Percentiles rank a stretch among this genome's conserved stretches.
Conservation (phyloP, 2,113 vertebrate species). For the Brienomyrus brachyistius region DNA sequence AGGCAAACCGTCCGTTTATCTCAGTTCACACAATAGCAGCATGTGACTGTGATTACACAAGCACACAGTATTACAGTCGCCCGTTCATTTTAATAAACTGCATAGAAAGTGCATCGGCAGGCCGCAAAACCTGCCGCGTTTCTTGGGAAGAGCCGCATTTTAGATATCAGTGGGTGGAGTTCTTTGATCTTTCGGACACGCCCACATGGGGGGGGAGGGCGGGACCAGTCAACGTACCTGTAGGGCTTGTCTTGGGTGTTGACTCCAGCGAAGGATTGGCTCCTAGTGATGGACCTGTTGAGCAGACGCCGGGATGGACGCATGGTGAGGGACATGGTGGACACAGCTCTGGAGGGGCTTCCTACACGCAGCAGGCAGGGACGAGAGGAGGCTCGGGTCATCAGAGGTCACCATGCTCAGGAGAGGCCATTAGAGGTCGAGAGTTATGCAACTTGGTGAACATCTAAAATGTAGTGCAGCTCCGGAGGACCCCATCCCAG, state of each 20-base stretch:
- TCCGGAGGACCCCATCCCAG: background rate
- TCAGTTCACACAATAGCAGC: background rate
- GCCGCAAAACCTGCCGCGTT: background rate
- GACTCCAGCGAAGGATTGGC: conserved; percentile 91
- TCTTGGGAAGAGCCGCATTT: background rate
- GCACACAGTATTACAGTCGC: background rate
- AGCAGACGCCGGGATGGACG: conserved; percentile 74
- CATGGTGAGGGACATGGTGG: conserved; percentile 90
- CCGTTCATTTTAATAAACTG: background rate
- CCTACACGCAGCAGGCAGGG: conserved; percentile 55
- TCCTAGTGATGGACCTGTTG: conserved; percentile 82
- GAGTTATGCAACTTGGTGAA: background rate
- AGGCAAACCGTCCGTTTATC: background rate
- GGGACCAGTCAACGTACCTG: conserved; percentile 57
- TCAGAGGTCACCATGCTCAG: conserved; percentile 31
- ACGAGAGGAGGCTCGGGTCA: conserved; percentile 25
- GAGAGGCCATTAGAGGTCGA: conserved; percentile 24
- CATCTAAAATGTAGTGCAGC: background rate
- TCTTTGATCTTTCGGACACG: background rate
- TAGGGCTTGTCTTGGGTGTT: conserved; percentile 77
- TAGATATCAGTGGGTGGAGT: background rate
- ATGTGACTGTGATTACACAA: background rate
- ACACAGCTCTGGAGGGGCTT: conserved; percentile 78
- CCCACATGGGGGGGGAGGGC: background rate
- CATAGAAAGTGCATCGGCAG: background rate